Percentiles rank a stretch among this genome's conserved stretches.
These are phyloP conservation scores for Oostethus manadensis DNA, from an alignment of 2,113 vertebrate genomes.

Conservation along the genomic window DNA sequence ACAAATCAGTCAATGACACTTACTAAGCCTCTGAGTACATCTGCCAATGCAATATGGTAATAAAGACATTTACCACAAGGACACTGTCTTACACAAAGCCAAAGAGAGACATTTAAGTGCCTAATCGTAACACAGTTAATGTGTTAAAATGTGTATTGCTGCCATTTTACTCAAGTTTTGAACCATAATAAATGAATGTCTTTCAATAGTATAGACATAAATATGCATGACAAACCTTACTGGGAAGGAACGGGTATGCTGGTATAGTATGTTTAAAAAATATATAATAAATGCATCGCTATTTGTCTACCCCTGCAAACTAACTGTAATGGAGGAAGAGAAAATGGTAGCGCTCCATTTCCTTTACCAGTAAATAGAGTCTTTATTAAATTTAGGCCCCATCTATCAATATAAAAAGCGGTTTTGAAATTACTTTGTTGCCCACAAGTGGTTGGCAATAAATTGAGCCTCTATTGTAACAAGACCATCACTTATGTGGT, in stretches of 20 bases:
- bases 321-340: conserved; percentile 41
- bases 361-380: conserved; percentile 58
- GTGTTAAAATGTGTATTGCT: neutral
- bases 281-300: conserved; percentile 23
- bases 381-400: conserved; percentile 67
- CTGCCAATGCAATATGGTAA: too few relatives aligned
- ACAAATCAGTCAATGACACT: too few relatives aligned
- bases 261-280: neutral
- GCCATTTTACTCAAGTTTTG: neutral
- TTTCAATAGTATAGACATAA: neutral
- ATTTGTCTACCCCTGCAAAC: conserved; percentile 27
- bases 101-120: neutral
- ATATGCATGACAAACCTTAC: too few relatives aligned
- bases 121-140: neutral
- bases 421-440: conserved; percentile 69
- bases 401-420: conserved; percentile 70
- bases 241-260: conserved; percentile 21
- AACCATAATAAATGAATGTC: neutral
- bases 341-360: conserved; percentile 52
- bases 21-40: too few relatives aligned
- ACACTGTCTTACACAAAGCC: conserved; percentile 20
- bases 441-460: conserved; percentile 63
- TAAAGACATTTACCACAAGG: too few relatives aligned
- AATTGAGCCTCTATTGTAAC: conserved; percentile 61
- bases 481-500: conserved; percentile 66